Base-by-base conservation (phyloP, 1,140 invertebrate genomes). In the Ips nitidus region DNA sequence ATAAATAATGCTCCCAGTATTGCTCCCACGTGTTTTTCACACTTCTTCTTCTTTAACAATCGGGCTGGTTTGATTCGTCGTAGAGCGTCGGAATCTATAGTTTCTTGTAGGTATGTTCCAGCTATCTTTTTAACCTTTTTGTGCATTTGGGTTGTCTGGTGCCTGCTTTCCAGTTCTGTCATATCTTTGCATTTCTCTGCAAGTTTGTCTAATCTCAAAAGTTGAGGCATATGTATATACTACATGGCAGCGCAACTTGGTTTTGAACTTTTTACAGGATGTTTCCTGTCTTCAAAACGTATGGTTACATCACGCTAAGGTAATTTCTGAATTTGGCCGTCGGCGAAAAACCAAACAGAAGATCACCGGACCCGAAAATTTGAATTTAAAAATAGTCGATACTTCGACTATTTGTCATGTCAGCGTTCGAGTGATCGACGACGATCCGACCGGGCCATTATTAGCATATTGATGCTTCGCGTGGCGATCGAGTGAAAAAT, bases 381-480 rank as follows among this genome's bases (percentile, higher is more conserved):
- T 55, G 56, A 65, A 65, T 65, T 55, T 65, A 65, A 65, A 65
- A 65, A 65, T 65, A 65, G 74, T 53, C 71, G 41, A 65, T 65
- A 52, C 63, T 43, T 65, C 69, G 67, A 68, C 72, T 74, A 76
- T 76, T 76, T 76, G 75, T 76, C 75, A 74, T 76, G 75, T 76
- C 75, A 75, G 74, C 75, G 75, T 73, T 73, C 70, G 62, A 42
- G 75, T 76, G 75, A 76, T 76, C 71, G 71, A 76, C 75, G 74
- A 65, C 63, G 58, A 47, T 60, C 61, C 53, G 60, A 63, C 42
- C 66, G 65, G 65, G 52, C 59, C 55, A 65, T 57, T 72, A 76
- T 76, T 76, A 74, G 72, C 75, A 75, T 76, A 76, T 76, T 75
- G 72, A 75, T 75, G 74, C 74, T 75, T 72, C 74, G 66, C 74